These are phyloP conservation scores for Drosophila dives DNA, from an alignment of 2,888 invertebrate species.

Conservation along the genomic window DNA sequence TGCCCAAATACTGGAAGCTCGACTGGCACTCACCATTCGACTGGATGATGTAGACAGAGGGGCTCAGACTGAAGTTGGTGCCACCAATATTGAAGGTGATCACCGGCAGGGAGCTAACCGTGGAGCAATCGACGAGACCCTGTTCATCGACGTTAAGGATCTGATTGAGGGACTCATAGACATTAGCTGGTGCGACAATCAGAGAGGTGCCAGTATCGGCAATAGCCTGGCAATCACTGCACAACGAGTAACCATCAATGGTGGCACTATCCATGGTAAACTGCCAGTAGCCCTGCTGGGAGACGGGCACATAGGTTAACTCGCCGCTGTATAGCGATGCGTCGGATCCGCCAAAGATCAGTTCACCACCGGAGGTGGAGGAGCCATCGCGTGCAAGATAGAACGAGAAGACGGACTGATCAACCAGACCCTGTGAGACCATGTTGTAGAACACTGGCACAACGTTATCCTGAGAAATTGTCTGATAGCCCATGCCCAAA, in stretches of 20 bases:
- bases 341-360: constrained; percentile 97
- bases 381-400: constrained; percentile 90
- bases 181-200: constrained; percentile 87
- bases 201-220: constrained; percentile 98
- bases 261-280: constrained; percentile 91
- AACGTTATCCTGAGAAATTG: constrained; percentile 95
- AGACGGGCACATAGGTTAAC: constrained; percentile 90
- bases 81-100: constrained; percentile 92
- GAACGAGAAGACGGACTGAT: constrained; percentile 94
- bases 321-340: constrained; percentile 90
- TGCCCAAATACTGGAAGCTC: constrained; percentile 94
- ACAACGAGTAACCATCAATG: constrained; percentile 87
- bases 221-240: constrained; percentile 87
- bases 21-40: constrained; percentile 91
- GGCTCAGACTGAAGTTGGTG: constrained; percentile 89
- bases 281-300: constrained; percentile 96
- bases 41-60: constrained; percentile 90
- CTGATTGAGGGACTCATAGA: constrained; percentile 33
- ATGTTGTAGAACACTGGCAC: constrained; percentile 96
- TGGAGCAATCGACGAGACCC: constrained; percentile 90
- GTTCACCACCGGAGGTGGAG: constrained; percentile 87
- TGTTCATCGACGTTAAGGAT: constrained; percentile 28
- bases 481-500: constrained; percentile 94
- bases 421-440: constrained; percentile 90
- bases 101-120: constrained; percentile 90